Percentiles rank a stretch among this genome's conserved stretches.
phyloP scores from a whole-genome alignment of 2,797 vertebrate species.

The Hoplostethus mediterraneus region DNA sequence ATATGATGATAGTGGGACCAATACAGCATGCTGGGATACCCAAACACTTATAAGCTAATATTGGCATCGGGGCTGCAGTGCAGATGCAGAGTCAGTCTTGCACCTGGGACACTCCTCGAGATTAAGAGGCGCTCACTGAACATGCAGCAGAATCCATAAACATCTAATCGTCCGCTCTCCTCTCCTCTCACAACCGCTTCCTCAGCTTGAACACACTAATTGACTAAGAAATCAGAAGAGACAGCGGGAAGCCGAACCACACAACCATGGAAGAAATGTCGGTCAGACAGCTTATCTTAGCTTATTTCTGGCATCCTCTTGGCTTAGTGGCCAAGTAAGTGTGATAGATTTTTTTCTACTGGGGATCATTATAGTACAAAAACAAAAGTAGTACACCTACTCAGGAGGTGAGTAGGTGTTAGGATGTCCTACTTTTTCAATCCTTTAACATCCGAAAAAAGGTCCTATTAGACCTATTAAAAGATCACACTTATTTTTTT shows the following conservation, averaged over 20 bases:
- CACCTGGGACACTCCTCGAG: conserved; percentile 57
- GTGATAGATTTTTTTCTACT: too few species aligned
- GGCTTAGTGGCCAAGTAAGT: background rate
- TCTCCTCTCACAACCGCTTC: conserved; percentile 4
- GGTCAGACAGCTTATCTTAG: conserved; percentile 40
- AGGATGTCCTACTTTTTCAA: too few species aligned
- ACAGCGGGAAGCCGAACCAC: conserved; percentile 50
- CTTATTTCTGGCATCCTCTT: conserved; percentile 36
- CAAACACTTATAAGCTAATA: conserved; percentile 39
- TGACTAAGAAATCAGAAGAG: conserved; percentile 56
- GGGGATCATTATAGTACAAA: too few species aligned
- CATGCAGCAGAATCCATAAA: conserved; percentile 45
- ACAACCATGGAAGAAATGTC: conserved; percentile 3
- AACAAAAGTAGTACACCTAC: too few species aligned
- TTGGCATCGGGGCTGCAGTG: conserved; percentile 25
- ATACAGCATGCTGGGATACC: conserved; percentile 8
- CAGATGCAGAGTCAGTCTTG: conserved; percentile 27
- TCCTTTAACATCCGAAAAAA: too few species aligned
- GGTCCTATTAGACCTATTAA: too few species aligned
- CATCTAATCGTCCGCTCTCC: background rate
- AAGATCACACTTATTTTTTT: too few species aligned
- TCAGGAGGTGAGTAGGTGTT: too few species aligned
- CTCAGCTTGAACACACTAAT: conserved; percentile 64
- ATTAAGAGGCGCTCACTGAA: conserved; percentile 43
- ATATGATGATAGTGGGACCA: conserved; percentile 8